A percentile compares a stretch with the other conserved stretches of the same genome.
Conservation (phyloP, 2,888 invertebrate genomes). For the Lithophane semibrunnea region DNA sequence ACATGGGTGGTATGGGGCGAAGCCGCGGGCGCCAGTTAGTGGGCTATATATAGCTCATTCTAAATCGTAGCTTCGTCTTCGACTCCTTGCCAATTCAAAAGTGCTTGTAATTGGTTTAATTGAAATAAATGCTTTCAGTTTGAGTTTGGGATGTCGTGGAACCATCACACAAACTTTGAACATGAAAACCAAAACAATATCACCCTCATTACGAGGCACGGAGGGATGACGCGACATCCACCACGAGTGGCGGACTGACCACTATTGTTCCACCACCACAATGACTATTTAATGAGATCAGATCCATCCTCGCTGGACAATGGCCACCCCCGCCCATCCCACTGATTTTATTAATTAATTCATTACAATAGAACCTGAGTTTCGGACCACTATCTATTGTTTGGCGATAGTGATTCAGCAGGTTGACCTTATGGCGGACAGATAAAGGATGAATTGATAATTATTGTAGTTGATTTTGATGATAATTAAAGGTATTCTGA, state of each 20-base stretch:
- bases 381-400: constrained; percentile 85
- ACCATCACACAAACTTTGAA: constrained; percentile 16
- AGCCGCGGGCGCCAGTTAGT: too few relatives aligned
- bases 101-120: not conserved
- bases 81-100: not conserved
- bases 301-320: constrained; percentile 88
- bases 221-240: constrained; percentile 77
- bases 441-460: constrained; percentile 64
- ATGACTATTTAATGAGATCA: constrained; percentile 90
- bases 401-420: constrained; percentile 83
- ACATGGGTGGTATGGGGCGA: too few relatives aligned
- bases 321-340: constrained; percentile 79
- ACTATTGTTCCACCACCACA: constrained; percentile 85
- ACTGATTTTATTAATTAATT: constrained; percentile 90
- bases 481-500: constrained; percentile 47
- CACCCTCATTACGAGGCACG: constrained; percentile 47
- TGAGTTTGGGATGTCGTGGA: not conserved
- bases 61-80: not conserved
- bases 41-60: not conserved
- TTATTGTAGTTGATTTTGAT: constrained; percentile 54
- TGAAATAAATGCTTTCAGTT: not conserved
- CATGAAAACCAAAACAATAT: constrained; percentile 54
- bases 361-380: constrained; percentile 89
- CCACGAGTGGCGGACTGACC: constrained; percentile 71
- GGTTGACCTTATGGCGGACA: constrained; percentile 71